A percentile compares a stretch with the other conserved stretches of the same genome.
Conservation (phyloP, 1,140 invertebrate genomes). For the Dufourea novaeangliae region DNA sequence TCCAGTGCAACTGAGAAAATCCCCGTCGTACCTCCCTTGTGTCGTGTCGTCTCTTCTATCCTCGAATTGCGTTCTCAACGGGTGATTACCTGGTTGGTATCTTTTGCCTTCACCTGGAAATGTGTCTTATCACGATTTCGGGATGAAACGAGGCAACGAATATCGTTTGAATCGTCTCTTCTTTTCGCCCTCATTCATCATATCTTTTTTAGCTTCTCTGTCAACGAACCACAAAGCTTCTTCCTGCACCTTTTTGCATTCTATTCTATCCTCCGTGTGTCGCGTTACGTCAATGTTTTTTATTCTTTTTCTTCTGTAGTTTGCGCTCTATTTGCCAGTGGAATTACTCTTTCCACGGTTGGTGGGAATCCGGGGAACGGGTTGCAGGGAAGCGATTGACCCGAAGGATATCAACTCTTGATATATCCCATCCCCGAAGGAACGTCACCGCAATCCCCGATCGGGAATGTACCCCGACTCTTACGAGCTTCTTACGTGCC, state of each 20-base stretch:
- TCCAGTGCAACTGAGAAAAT: neutral
- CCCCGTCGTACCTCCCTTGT: neutral
- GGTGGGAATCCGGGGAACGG: no score
- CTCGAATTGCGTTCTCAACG: slow-evolving; percentile 62
- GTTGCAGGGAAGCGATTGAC: neutral
- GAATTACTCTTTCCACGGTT: neutral
- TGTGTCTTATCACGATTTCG: slow-evolving; percentile 45
- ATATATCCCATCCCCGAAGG: slow-evolving; percentile 38
- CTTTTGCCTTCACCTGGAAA: slow-evolving; percentile 18
- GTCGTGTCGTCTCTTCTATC: slow-evolving; percentile 18
- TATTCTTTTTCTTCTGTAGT: no score
- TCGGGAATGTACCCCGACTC: slow-evolving; percentile 20
- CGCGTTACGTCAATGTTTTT: no score
- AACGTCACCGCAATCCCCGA: slow-evolving; percentile 41
- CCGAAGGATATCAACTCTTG: neutral
- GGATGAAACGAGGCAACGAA: slow-evolving; percentile 14
- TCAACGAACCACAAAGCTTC: neutral
- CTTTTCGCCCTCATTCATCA: neutral
- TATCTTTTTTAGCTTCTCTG: slow-evolving; percentile 4
- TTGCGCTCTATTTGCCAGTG: no score
- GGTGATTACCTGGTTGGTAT: slow-evolving; percentile 56
- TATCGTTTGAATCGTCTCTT: neutral
- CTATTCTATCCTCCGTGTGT: no score
- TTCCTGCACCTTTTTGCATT: no score
- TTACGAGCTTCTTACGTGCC: slow-evolving; percentile 44